Conservation (phyloP, 2,113 vertebrate genomes). For the Mormyrus iriodes region DNA sequence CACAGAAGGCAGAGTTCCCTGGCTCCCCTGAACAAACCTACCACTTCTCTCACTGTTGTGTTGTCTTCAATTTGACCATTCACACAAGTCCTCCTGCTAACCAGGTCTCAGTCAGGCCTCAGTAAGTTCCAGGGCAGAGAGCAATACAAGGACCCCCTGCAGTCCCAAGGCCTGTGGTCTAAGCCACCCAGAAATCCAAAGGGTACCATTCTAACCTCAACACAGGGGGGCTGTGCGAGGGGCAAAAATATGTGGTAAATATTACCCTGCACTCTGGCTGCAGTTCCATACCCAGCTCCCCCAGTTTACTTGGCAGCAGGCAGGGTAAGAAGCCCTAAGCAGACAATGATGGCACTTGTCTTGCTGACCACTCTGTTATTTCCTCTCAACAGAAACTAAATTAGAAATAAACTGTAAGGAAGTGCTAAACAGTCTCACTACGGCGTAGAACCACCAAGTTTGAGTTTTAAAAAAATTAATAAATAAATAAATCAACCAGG, state of each 20-base stretch:
- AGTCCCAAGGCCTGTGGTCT: too few relatives aligned
- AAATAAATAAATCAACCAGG: not conserved
- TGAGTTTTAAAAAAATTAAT: not conserved
- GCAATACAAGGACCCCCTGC: not conserved
- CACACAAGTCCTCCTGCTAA: not conserved
- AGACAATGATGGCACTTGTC: not conserved
- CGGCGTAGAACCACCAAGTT: not conserved
- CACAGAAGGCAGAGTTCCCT: not conserved
- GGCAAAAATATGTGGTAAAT: constrained; percentile 50
- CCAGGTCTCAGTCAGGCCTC: not conserved
- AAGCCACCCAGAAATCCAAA: not conserved
- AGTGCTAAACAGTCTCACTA: not conserved
- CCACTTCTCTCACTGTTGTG: not conserved
- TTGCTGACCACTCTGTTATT: not conserved
- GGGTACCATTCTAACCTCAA: constrained; percentile 39
- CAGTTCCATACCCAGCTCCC: constrained; percentile 25
- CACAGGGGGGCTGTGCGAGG: constrained; percentile 44
- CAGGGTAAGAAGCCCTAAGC: not conserved
- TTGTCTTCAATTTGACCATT: not conserved
- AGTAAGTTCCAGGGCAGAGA: not conserved
- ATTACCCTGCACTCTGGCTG: constrained; percentile 33
- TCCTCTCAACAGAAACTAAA: not conserved
- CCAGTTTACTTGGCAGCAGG: not conserved
- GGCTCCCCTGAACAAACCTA: not conserved
- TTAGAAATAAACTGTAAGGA: not conserved